Percentiles rank a stretch among this genome's conserved stretches.
Conservation (phyloP, 1,140 invertebrate genomes). For the Temnothorax curvispinosus region DNA sequence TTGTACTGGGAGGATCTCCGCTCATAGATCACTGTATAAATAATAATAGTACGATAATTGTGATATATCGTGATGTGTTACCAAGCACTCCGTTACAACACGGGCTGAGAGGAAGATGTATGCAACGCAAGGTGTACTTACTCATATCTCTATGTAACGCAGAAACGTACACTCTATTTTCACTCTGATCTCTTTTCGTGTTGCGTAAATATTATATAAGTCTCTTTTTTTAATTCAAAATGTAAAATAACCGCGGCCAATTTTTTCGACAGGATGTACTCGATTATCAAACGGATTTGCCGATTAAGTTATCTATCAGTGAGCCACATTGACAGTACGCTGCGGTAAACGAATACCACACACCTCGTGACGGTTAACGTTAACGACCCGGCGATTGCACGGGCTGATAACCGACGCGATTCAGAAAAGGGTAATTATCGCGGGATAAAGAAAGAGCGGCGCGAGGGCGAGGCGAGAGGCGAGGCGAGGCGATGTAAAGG, state of each 20-base stretch:
- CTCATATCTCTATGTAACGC: background rate
- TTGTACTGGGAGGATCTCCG: slow-evolving; percentile 59
- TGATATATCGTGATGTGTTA: slow-evolving; percentile 58
- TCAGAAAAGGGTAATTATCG: slow-evolving; percentile 81
- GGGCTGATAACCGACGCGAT: slow-evolving; percentile 73
- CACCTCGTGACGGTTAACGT: slow-evolving; percentile 78
- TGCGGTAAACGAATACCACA: slow-evolving; percentile 80
- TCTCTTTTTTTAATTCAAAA: background rate
- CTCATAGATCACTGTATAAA: slow-evolving; percentile 59
- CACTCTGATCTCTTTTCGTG: background rate
- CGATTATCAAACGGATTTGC: slow-evolving; percentile 29
- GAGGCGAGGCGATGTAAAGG: slow-evolving; percentile 77
- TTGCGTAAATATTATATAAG: background rate
- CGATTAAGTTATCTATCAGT: slow-evolving; percentile 76
- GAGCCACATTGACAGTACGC: slow-evolving; percentile 78
- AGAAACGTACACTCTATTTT: slow-evolving; percentile 1
- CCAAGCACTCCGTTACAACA: slow-evolving; percentile 28
- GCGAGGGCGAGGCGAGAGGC: slow-evolving; percentile 68
- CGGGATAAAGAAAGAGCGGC: slow-evolving; percentile 66
- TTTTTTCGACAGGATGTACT: background rate
- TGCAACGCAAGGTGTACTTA: slow-evolving; percentile 33
- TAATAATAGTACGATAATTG: slow-evolving; percentile 61
- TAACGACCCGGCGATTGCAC: slow-evolving; percentile 76
- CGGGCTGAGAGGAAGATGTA: slow-evolving; percentile 46
- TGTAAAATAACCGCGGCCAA: background rate